These are phyloP conservation scores for Bombus sibiricus DNA, from an alignment of 1,140 invertebrate species.

Conservation along the genomic window DNA sequence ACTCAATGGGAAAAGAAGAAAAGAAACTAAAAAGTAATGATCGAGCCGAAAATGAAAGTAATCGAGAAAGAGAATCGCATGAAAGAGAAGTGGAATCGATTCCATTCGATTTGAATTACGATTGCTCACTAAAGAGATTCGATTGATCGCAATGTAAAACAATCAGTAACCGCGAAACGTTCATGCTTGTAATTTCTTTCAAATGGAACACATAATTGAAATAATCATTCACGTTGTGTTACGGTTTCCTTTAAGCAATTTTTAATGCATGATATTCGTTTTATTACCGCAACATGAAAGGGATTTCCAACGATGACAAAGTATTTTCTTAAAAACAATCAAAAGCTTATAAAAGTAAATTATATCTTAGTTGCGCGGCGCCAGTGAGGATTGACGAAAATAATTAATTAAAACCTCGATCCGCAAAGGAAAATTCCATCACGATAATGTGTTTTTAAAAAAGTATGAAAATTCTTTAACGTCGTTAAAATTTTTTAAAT, in stretches of 20 bases:
- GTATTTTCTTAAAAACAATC: neutral
- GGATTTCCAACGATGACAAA: neutral
- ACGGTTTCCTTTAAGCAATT: neutral
- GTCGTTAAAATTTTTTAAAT: neutral
- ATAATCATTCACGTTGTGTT: neutral
- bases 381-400: too few relatives aligned
- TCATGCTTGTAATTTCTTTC: neutral
- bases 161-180: neutral
- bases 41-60: neutral
- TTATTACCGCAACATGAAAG: neutral
- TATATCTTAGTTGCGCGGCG: too few relatives aligned
- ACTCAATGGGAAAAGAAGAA: too few relatives aligned
- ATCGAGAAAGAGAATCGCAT: neutral
- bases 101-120: neutral
- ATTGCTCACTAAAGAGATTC: neutral
- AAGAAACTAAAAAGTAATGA: neutral
- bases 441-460: neutral
- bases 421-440: neutral
- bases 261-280: neutral
- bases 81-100: constrained; percentile 4
- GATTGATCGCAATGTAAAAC: neutral
- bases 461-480: neutral
- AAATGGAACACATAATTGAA: neutral
- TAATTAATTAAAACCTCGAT: neutral
- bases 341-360: neutral